Conservation (phyloP, 2,797 vertebrate genomes). For the Sebastes trivittatus region DNA sequence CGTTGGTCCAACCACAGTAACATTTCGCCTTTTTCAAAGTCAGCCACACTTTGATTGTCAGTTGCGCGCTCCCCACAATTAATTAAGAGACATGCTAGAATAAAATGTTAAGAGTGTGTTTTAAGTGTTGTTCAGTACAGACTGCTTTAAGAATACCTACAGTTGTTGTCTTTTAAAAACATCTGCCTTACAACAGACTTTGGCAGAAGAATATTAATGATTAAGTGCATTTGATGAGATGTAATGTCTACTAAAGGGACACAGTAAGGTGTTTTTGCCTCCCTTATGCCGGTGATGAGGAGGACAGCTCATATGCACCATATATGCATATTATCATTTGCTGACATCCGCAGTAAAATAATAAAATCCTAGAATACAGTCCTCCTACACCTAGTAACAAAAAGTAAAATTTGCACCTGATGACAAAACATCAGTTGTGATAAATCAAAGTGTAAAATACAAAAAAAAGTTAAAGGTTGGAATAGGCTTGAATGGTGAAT, state of each 20-base stretch:
- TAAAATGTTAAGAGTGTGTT: constrained; percentile 1
- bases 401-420: constrained; percentile 34
- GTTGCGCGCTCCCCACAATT: not conserved
- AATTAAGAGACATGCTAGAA: not conserved
- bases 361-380: constrained; percentile 1
- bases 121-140: constrained; percentile 15
- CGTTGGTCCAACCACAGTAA: not conserved
- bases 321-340: constrained; percentile 29
- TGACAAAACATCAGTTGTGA: constrained; percentile 23
- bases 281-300: not conserved
- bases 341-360: constrained; percentile 21
- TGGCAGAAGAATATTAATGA: constrained; percentile 4
- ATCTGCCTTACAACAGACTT: constrained; percentile 18
- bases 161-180: not conserved
- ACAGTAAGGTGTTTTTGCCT: not conserved
- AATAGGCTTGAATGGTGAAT: constrained; percentile 75
- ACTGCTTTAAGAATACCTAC: not conserved
- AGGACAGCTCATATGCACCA: not conserved
- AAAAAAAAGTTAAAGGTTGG: constrained; percentile 27
- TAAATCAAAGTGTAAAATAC: constrained; percentile 35
- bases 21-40: not conserved
- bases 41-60: constrained; percentile 59
- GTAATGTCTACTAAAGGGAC: not conserved
- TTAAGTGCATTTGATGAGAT: constrained; percentile 8
- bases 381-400: constrained; percentile 4